Base-by-base conservation (phyloP, 2,888 invertebrate genomes). In the Eupithecia pulchellata region DNA sequence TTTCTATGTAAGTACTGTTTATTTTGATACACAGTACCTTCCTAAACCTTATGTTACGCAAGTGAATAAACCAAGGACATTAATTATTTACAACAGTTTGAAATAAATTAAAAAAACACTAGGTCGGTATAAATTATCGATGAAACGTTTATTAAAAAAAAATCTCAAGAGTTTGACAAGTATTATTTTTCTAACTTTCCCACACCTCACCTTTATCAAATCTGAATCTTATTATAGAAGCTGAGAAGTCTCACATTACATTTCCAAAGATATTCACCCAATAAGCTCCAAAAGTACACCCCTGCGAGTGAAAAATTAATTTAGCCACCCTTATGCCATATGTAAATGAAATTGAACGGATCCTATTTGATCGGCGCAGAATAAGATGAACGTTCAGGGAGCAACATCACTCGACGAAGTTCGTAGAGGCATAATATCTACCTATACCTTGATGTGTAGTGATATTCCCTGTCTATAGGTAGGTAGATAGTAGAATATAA, bases 311-410 rank as follows among this genome's bases (percentile, higher is more conserved):
- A 82, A 82, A 88, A 88, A 87, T 87, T 88, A 88, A 89, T 88
- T 88, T 85, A 82, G 79, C 80, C 79, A 75, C 85, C 82, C 79
- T 78, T 81, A 84, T 86, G 84, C 84, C 87, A 81, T 88, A 88
- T 88, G 88, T 85, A 88, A 89, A 89, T 89, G 85, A 86, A 86
- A 88, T 88, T 86, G 86, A 85, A 83, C 81, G 78, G 77, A 77
- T 80, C 80, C 82, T 62, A 67, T 69, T 52, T 68, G 67, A 71
- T 67, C 29, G 64, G 52, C 47, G 5, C 65, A 65, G 68, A 65
- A 68, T 61, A 61, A 34, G 5, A 11, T n/a, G 30, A 60, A 32
- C 5, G 11, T 60, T 1, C 4, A 30, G 32, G 11, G 14, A 20
- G 65, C 63, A 67, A 55, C 30, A 64, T 69, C 69, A 57, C 57